A percentile compares a stretch with the other conserved stretches of the same genome.
Evolutionary conservation across 2,113 vertebrate species (phyloP).

Genomic region (Globicephala melas): DNA sequence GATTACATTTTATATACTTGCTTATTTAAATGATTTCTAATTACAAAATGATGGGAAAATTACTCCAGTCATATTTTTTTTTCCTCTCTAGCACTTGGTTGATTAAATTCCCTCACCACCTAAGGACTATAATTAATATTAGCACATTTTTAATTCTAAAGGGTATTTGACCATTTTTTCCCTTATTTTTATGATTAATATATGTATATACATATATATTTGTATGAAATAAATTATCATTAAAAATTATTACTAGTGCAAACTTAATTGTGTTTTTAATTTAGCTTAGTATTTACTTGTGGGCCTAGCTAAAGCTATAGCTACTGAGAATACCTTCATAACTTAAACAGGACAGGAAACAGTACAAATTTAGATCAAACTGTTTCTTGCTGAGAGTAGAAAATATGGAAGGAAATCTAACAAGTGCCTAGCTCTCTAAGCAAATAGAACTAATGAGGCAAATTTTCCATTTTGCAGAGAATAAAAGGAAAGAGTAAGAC

Average conservation of each 20-base stretch:
- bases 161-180: not conserved
- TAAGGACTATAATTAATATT: slow-evolving; percentile 29
- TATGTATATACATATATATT: not conserved
- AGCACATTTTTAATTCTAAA: not conserved
- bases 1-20: slow-evolving; percentile 48
- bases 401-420: slow-evolving; percentile 2
- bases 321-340: not conserved
- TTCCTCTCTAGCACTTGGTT: not conserved
- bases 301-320: not conserved
- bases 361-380: not conserved
- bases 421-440: not conserved
- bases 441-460: not conserved
- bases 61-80: not conserved
- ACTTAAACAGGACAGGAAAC: not conserved
- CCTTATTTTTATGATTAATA: not conserved
- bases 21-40: slow-evolving; percentile 50
- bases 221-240: not conserved
- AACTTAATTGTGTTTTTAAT: not conserved
- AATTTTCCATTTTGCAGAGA: slow-evolving; percentile 32
- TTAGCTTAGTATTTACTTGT: not conserved
- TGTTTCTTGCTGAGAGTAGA: not conserved
- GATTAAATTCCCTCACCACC: slow-evolving; percentile 13
- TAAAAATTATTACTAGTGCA: not conserved
- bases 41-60: slow-evolving; percentile 22
- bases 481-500: not conserved